Evolutionary conservation across 2,888 invertebrate species (phyloP), one percentile per base, ranked within the genome.

Genomic region (Caenorhabditis sp.): DNA sequence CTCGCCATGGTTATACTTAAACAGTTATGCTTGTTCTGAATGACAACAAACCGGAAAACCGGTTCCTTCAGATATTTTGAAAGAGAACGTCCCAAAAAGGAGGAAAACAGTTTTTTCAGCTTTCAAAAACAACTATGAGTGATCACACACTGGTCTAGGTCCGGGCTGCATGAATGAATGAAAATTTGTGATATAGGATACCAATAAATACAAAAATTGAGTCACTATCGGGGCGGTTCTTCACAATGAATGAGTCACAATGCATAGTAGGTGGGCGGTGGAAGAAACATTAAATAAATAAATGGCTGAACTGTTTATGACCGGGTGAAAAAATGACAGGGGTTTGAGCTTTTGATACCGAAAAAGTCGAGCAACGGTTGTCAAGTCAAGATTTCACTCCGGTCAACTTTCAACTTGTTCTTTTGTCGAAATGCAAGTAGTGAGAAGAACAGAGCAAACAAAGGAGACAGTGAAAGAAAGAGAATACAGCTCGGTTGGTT

Each of bases 171-270:
- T 35, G 35, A 51, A 66, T 66, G 51, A 66, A 31, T 35, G 24
- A 66, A 66, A 49, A 35, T 19, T 49, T 54, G 54, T 51, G 22
- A 8, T n/a, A n/a, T 47, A 49, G 22, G 24, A 49, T 61, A 35
- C 59, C 28, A 59, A 61, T 59, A 79, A 64, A 38, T 56, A 79
- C 79, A 79, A 54, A 69, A 63, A 35, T 70, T 70, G 70, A 70
- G 79, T 79, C 69, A 72, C 59, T 63, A 31, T 6, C 19, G 28
- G 24, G 77, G 70, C 64, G 70, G 70, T 63, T 22, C 58, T 58
- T 56, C 58, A 56, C 63, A 49, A 56, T 79, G 69, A 61, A 72
- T 79, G 79, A 79, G 54, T 79, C 79, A 79, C 63, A 31, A 63
- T 70, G 56, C 63, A 58, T 47, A 63, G 70, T 59, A 47, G 70